phyloP scores from a whole-genome alignment of 1,140 invertebrate genomes.

The Tyrophagus putrescentiae region DNA sequence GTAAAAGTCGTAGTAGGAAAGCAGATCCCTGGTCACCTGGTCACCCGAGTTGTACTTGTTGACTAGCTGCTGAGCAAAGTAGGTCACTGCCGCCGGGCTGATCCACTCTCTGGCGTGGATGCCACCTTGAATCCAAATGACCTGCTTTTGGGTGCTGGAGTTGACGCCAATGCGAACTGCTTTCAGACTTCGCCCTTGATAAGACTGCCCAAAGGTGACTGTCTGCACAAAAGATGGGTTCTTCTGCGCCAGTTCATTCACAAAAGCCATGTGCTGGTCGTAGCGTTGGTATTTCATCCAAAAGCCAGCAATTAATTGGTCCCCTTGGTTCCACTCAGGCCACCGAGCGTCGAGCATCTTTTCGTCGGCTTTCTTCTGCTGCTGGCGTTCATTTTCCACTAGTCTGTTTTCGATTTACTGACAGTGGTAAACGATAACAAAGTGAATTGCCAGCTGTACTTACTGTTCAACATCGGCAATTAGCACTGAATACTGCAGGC shows the following conservation, averaged over 20 bases:
- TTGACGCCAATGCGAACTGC: conserved; percentile 3
- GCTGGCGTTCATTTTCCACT: not conserved
- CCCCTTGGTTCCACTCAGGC: not conserved
- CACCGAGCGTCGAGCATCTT: not conserved
- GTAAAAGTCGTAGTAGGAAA: conserved; percentile 31
- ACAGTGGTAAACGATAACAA: not conserved
- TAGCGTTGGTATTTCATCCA: conserved; percentile 3
- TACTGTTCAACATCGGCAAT: conserved; percentile 54
- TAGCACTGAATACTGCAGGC: conserved; percentile 48
- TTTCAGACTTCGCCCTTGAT: conserved; percentile 21
- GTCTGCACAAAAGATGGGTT: not conserved
- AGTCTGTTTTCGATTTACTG: not conserved
- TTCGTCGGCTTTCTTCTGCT: not conserved
- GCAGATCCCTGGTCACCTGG: conserved; percentile 25
- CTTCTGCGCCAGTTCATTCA: not conserved
- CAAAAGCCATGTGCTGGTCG: not conserved
- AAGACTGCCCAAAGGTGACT: conserved; percentile 19
- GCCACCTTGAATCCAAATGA: conserved; percentile 46
- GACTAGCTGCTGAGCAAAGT: conserved; percentile 47
- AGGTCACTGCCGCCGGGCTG: conserved; percentile 48
- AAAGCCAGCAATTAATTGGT: conserved; percentile 5
- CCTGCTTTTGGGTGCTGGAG: conserved; percentile 33
- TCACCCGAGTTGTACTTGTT: conserved; percentile 39
- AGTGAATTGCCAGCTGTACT: not conserved
- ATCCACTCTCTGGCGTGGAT: conserved; percentile 72